Evolutionary conservation across 2,888 invertebrate genomes (phyloP).

Genomic region (Mythimna vitellina): DNA sequence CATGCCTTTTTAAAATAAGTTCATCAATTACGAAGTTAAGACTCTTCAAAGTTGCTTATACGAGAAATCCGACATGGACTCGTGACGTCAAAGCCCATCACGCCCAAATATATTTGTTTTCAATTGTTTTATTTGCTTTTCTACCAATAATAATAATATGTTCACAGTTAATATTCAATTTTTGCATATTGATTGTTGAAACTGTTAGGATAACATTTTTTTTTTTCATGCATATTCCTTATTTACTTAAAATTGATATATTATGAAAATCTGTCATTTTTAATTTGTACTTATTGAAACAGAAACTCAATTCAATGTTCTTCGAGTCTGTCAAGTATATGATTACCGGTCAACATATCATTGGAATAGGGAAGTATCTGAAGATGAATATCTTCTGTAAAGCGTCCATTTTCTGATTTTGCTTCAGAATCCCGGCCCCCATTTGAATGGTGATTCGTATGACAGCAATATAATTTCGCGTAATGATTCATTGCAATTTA

Average conservation of each 20-base stretch:
- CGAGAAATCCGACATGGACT: no score
- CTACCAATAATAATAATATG: no score
- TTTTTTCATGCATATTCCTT: no score
- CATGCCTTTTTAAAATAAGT: no score
- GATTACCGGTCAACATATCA: constrained; percentile 12
- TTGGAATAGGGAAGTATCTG: constrained; percentile 17
- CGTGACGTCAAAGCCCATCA: no score
- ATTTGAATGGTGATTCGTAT: neutral
- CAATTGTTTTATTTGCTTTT: no score
- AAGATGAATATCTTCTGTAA: constrained; percentile 3
- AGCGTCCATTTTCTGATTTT: neutral
- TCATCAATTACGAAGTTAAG: no score
- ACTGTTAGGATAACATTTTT: no score
- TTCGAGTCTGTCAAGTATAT: constrained; percentile 56
- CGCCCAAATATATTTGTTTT: no score
- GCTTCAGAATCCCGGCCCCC: neutral
- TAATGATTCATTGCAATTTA: neutral
- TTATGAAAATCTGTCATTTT: constrained; percentile 28
- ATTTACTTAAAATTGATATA: constrained; percentile 27
- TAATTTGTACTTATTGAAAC: constrained; percentile 31
- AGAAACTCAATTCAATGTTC: constrained; percentile 9
- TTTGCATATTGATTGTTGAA: no score
- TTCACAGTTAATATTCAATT: no score
- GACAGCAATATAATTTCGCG: neutral
- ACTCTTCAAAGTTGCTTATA: no score